Conservation (phyloP, 2,797 vertebrate genomes). For the Loriculus beryllinus region DNA sequence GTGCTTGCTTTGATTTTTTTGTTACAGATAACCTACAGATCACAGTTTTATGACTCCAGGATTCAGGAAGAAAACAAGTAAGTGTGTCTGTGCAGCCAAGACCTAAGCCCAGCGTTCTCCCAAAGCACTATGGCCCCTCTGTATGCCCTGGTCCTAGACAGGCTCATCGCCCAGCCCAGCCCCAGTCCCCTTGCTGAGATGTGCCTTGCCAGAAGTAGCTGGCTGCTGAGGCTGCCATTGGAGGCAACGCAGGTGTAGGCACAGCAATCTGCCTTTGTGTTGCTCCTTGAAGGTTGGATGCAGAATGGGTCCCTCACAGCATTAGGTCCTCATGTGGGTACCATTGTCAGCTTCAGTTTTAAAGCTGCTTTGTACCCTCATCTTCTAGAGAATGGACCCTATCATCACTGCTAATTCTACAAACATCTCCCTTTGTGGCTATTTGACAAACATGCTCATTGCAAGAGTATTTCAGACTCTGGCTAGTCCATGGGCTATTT, state of each 20-base stretch:
- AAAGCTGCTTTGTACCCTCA: background rate
- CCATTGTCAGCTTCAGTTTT: background rate
- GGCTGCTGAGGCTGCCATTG: background rate
- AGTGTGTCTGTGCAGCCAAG: background rate
- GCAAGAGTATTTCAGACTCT: background rate
- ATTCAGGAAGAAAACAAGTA: background rate
- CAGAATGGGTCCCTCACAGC: background rate
- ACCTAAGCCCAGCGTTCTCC: background rate
- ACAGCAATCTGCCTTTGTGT: background rate
- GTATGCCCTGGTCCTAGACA: rapidly evolving
- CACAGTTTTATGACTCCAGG: background rate
- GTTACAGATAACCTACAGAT: background rate
- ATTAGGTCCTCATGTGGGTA: rapidly evolving
- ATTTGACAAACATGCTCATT: background rate
- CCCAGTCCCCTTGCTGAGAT: rapidly evolving
- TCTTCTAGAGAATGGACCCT: background rate
- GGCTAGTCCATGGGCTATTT: background rate
- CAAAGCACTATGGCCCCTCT: rapidly evolving
- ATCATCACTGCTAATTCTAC: background rate
- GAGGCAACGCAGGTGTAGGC: rapidly evolving
- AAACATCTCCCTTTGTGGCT: rapidly evolving
- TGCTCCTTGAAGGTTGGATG: background rate
- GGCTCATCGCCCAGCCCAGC: background rate
- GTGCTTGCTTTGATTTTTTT: constrained; percentile 15
- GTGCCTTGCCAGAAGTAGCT: background rate